A percentile compares a stretch with the other conserved stretches of the same genome.
These are phyloP conservation scores for Takifugu flavidus DNA, from an alignment of 2,113 vertebrate genomes.

Conservation along the genomic window DNA sequence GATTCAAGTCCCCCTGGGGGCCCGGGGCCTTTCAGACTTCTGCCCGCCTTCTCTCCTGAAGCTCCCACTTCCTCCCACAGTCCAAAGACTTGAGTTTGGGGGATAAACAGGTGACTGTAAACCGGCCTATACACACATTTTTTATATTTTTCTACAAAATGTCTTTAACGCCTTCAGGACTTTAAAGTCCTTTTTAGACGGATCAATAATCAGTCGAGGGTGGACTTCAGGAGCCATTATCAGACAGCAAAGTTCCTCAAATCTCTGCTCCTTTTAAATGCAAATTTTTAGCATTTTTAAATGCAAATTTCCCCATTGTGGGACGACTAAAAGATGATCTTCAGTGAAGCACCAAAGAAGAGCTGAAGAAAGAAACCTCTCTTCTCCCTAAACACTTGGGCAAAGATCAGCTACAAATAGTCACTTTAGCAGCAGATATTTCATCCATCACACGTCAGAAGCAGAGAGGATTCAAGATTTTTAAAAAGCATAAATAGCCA, in stretches of 20 bases:
- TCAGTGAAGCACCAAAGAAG: constrained; percentile 19
- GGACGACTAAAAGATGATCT: too few relatives aligned
- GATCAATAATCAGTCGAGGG: constrained; percentile 44
- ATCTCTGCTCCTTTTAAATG: constrained; percentile 12
- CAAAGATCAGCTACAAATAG: constrained; percentile 30
- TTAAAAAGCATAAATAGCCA: constrained; percentile 55
- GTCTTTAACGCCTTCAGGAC: too few relatives aligned
- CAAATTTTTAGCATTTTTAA: constrained; percentile 8
- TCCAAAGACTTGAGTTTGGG: background rate
- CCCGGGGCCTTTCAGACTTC: too few relatives aligned
- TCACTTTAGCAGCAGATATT: constrained; percentile 22
- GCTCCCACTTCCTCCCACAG: too few relatives aligned
- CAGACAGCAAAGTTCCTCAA: constrained; percentile 9
- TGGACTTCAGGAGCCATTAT: constrained; percentile 29
- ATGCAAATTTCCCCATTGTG: too few relatives aligned
- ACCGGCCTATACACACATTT: too few relatives aligned
- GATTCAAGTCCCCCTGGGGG: too few relatives aligned
- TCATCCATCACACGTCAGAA: constrained; percentile 49
- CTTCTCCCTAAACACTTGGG: constrained; percentile 21
- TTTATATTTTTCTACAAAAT: too few relatives aligned
- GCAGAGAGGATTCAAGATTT: constrained; percentile 38
- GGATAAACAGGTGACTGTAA: too few relatives aligned
- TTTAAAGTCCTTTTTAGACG: constrained; percentile 34
- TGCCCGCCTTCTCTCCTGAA: too few relatives aligned
- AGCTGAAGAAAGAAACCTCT: constrained; percentile 27